Evolutionary conservation across 92 coral and sea anemone genomes (phyloP).

Genomic region (Porites divaricata): DNA sequence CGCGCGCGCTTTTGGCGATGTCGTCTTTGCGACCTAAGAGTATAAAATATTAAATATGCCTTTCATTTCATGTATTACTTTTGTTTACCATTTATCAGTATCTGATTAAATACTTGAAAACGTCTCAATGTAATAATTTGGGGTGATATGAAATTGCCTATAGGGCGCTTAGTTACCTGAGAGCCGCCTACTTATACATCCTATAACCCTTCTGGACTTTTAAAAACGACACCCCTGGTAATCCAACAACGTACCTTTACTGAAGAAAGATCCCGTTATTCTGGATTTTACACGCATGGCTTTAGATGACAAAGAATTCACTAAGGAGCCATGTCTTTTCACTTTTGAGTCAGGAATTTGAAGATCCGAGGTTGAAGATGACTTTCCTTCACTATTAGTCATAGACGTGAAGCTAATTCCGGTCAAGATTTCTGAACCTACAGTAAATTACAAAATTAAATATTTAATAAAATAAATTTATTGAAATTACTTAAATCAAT

Average conservation of each 20-base stretch:
- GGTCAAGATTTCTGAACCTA: slow-evolving; percentile 1
- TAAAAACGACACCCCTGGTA: no score
- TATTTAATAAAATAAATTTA: no score
- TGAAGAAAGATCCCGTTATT: slow-evolving; percentile 79
- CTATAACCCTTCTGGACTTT: no score
- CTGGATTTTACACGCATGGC: slow-evolving; percentile 86
- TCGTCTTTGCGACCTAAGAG: slow-evolving; percentile 73
- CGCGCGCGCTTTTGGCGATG: slow-evolving; percentile 40
- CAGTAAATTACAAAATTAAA: not conserved
- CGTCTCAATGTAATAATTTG: no score
- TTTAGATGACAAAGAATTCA: slow-evolving; percentile 72
- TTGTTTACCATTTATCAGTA: no score
- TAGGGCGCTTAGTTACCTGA: no score
- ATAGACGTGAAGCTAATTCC: slow-evolving; percentile 25
- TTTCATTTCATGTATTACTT: not conserved
- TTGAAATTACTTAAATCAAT: no score
- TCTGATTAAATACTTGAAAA: no score
- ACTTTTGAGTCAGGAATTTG: slow-evolving; percentile 55
- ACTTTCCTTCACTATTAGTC: slow-evolving; percentile 49
- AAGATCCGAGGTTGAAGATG: slow-evolving; percentile 66
- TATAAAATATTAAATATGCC: not conserved
- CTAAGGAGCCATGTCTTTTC: slow-evolving; percentile 81
- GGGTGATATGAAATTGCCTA: no score
- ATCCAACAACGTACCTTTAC: slow-evolving; percentile 58
- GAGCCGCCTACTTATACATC: no score